Evolutionary conservation across 2,797 vertebrate genomes (phyloP).

Genomic region (Myiotriccus ornatus): DNA sequence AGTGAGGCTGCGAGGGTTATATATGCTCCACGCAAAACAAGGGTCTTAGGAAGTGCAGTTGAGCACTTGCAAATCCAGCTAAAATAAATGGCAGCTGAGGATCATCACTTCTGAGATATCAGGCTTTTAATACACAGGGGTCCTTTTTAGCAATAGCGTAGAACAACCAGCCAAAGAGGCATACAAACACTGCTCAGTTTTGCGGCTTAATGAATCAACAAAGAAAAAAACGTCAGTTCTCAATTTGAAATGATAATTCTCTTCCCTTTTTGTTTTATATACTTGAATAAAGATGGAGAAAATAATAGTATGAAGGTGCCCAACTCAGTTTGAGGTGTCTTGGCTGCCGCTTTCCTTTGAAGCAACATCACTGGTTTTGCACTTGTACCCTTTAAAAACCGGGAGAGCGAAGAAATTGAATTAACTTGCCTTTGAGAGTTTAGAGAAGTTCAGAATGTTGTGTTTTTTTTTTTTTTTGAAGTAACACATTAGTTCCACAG

Average conservation of each 20-base stretch:
- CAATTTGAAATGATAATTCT: neutral
- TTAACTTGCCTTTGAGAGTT: conserved; percentile 49
- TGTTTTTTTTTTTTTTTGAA: conserved; percentile 6
- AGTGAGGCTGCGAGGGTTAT: neutral
- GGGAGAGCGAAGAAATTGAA: conserved; percentile 44
- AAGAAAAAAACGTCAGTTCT: neutral
- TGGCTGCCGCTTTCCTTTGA: neutral
- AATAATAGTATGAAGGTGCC: neutral
- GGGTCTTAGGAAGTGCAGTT: neutral
- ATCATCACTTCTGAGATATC: neutral
- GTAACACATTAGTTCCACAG: conserved; percentile 31
- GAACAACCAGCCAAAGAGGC: neutral
- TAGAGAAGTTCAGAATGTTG: conserved; percentile 41
- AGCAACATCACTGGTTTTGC: neutral
- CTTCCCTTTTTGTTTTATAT: neutral
- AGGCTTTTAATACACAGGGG: neutral
- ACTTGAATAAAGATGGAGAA: neutral
- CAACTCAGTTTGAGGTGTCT: neutral
- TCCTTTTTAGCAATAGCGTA: neutral
- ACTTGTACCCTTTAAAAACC: conserved; percentile 33
- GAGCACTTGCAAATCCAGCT: neutral
- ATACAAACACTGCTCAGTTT: neutral
- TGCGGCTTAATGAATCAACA: neutral
- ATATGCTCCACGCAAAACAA: neutral
- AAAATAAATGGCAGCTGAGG: neutral